These are phyloP conservation scores for Penaeus japonicus DNA, from an alignment of 1,140 invertebrate genomes.

Conservation along the genomic window DNA sequence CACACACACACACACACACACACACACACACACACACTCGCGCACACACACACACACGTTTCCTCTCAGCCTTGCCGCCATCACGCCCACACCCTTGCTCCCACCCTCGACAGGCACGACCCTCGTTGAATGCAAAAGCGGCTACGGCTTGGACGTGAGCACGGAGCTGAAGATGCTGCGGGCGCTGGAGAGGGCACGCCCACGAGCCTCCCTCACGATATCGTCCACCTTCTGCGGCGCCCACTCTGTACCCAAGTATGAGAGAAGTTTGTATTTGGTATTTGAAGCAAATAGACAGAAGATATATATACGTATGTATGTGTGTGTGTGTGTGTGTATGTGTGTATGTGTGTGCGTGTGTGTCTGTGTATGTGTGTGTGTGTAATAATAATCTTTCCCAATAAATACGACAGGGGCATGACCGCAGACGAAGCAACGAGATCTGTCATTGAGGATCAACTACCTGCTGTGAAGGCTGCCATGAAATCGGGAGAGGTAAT, in stretches of 20 bases:
- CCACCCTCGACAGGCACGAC: conserved; percentile 67
- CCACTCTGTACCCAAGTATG: conserved; percentile 73
- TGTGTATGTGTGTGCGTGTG: no score
- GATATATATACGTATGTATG: not conserved
- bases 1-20: no score
- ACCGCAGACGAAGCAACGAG: conserved; percentile 67
- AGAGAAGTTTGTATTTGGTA: no score
- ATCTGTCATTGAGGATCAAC: conserved; percentile 66
- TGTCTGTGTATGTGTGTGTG: no score
- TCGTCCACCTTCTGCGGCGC: conserved; percentile 74
- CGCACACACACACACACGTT: no score
- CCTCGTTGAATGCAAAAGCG: conserved; percentile 73
- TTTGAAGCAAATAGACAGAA: not conserved
- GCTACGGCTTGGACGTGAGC: conserved; percentile 72
- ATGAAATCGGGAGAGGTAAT: conserved; percentile 63
- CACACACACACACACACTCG: no score
- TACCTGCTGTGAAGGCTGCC: conserved; percentile 62
- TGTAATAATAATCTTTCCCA: no score
- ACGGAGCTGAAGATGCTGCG: conserved; percentile 72
- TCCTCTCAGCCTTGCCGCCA: no score
- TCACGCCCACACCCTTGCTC: not conserved
- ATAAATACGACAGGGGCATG: conserved; percentile 64
- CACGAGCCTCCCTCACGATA: conserved; percentile 67
- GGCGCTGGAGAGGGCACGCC: conserved; percentile 68
- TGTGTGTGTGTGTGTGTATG: no score